Percentiles rank a stretch among this genome's conserved stretches.
Evolutionary conservation across 2,888 invertebrate genomes (phyloP).

Genomic region (Monoplex corrugatus): DNA sequence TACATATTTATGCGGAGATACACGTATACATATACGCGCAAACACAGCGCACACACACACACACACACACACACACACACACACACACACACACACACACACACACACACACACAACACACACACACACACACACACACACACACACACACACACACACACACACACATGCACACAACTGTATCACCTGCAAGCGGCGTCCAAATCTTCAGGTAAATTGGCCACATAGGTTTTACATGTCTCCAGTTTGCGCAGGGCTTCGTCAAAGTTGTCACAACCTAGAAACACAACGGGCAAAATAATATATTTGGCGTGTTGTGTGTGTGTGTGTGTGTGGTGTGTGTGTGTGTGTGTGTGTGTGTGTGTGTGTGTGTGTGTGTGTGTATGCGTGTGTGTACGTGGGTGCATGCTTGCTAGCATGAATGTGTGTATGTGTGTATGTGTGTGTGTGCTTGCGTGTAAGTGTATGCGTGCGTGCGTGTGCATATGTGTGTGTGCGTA

Average conservation of each 20-base stretch:
- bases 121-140: background rate
- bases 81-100: background rate
- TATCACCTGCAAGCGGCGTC: slow-evolving; percentile 59
- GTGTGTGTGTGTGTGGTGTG: no score
- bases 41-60: background rate
- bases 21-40: background rate
- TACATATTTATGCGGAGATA: no score
- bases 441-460: no score
- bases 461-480: no score
- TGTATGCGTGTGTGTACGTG: no score
- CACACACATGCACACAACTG: slow-evolving; percentile 21
- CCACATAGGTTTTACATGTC: slow-evolving; percentile 58
- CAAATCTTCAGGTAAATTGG: slow-evolving; percentile 58
- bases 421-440: no score
- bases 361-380: no score
- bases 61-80: background rate
- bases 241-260: slow-evolving; percentile 55
- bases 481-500: no score
- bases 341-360: no score
- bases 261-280: slow-evolving; percentile 61
- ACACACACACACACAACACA: background rate
- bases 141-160: slow-evolving; percentile 39
- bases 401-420: no score
- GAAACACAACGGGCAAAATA: background rate
- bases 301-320: no score